Percentiles rank a stretch among this genome's conserved stretches.
phyloP scores from a whole-genome alignment of 2,797 vertebrate genomes.

The Peromyscus attwateri region DNA sequence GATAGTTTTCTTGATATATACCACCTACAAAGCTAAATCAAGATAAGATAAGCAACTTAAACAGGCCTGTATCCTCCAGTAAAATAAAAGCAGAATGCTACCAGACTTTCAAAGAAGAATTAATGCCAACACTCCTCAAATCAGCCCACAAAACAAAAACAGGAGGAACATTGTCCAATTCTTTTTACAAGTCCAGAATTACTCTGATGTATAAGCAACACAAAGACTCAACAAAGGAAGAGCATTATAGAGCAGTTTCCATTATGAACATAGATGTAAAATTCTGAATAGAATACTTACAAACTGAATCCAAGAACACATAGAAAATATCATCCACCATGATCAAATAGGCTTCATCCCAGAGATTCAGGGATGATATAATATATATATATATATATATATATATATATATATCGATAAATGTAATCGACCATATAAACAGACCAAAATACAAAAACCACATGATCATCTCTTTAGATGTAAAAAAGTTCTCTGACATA shows the following conservation, averaged over 20 bases:
- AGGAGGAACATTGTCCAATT: not conserved
- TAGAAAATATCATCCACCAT: not conserved
- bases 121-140: not conserved
- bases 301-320: not conserved
- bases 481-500: not conserved
- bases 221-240: not conserved
- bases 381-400: not conserved
- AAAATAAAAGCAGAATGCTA: too few species aligned
- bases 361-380: not conserved
- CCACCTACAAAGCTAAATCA: not conserved
- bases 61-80: too few species aligned
- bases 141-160: not conserved
- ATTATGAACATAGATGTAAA: not conserved
- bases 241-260: not conserved
- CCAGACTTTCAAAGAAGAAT: too few species aligned
- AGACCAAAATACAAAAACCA: not conserved
- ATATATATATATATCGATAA: not conserved
- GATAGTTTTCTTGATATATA: not conserved
- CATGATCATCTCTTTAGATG: not conserved
- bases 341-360: not conserved
- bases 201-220: not conserved
- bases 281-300: not conserved
- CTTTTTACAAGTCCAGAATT: not conserved
- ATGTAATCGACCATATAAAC: not conserved
- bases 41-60: not conserved